Evolutionary conservation across 2,888 invertebrate species (phyloP).

Genomic region (Entomobrya proxima): DNA sequence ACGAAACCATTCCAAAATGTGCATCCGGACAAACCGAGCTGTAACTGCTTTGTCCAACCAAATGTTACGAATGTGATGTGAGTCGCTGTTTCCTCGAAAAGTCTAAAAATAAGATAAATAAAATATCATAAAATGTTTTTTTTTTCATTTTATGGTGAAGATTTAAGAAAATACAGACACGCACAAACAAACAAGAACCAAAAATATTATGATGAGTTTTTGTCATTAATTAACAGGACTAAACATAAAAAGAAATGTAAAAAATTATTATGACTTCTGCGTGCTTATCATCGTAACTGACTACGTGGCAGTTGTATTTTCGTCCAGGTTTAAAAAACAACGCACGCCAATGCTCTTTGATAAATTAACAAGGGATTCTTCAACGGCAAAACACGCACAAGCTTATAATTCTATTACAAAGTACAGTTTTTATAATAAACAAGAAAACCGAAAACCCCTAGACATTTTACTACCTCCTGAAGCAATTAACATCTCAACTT

Average conservation of each 20-base stretch:
- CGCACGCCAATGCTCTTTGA: too few relatives aligned
- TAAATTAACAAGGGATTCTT: too few relatives aligned
- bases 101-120: slow-evolving; percentile 76
- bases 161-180: neutral
- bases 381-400: too few relatives aligned
- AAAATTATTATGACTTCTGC: neutral
- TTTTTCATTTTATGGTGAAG: neutral
- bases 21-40: slow-evolving; percentile 79
- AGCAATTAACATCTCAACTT: slow-evolving; percentile 36
- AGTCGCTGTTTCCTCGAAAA: slow-evolving; percentile 79
- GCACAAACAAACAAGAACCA: neutral
- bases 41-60: slow-evolving; percentile 79
- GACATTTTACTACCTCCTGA: slow-evolving; percentile 3
- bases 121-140: neutral
- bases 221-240: neutral
- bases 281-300: slow-evolving; percentile 2
- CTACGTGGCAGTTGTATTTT: neutral
- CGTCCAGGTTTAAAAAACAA: too few relatives aligned
- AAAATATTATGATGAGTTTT: neutral
- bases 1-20: slow-evolving; percentile 79
- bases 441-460: neutral
- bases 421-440: neutral
- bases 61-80: slow-evolving; percentile 78
- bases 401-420: neutral
- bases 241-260: neutral